These are phyloP conservation scores for Takifugu rubripes DNA, from an alignment of 2,797 vertebrate species.

Conservation along the genomic window DNA sequence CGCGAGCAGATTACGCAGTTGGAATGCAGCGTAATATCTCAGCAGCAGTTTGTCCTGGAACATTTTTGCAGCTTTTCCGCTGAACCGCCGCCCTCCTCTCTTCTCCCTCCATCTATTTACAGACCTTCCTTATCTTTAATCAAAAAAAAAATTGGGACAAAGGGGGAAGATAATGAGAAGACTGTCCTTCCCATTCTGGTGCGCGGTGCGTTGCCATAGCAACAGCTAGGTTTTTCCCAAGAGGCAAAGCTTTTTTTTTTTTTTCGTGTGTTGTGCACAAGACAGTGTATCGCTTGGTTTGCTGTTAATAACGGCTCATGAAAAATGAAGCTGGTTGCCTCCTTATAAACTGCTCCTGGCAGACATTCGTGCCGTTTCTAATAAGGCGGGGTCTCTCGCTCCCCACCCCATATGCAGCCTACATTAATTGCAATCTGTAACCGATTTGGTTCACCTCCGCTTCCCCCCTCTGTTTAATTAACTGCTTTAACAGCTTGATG, in stretches of 20 bases:
- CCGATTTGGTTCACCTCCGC: constrained; percentile 68
- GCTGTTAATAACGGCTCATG: constrained; percentile 67
- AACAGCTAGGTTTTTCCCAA: constrained; percentile 64
- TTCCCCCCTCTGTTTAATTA: constrained; percentile 71
- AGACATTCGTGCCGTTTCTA: constrained; percentile 51
- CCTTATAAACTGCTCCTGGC: constrained; percentile 51
- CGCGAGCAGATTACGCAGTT: constrained; percentile 14
- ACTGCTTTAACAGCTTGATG: constrained; percentile 76
- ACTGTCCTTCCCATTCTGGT: constrained; percentile 39
- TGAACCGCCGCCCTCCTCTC: neutral
- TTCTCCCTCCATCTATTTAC: constrained; percentile 8
- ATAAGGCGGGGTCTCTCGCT: constrained; percentile 55
- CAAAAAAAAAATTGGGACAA: constrained; percentile 45
- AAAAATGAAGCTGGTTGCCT: constrained; percentile 47
- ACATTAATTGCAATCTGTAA: constrained; percentile 77
- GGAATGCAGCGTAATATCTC: constrained; percentile 24
- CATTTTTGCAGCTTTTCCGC: constrained; percentile 18
- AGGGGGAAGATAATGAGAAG: constrained; percentile 37
- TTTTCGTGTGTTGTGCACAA: constrained; percentile 8
- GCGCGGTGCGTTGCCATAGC: constrained; percentile 69
- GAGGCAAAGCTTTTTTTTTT: constrained; percentile 30
- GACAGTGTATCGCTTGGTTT: constrained; percentile 60
- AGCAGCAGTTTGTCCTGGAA: neutral
- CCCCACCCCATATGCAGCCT: constrained; percentile 40
- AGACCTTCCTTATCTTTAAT: constrained; percentile 59